phyloP scores from a whole-genome alignment of 2,888 invertebrate species.

The Glyphotaelius pellucidus region DNA sequence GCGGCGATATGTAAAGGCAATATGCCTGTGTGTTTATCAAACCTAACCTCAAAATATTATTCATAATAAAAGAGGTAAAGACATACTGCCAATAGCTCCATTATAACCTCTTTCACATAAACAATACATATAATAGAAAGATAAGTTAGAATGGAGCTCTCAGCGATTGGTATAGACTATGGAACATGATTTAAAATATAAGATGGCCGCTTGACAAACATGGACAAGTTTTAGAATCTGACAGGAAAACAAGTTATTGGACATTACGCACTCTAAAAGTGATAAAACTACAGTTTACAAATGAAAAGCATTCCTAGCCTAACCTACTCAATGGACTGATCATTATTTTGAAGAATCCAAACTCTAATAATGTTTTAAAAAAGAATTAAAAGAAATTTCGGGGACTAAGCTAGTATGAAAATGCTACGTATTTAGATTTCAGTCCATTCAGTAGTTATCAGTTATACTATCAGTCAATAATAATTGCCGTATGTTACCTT shows the following conservation, averaged over 20 bases:
- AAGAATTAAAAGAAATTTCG: not conserved
- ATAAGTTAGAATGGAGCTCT: not conserved
- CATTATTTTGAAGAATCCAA: not conserved
- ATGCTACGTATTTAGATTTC: constrained; percentile 1
- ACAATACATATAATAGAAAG: not conserved
- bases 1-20: not conserved
- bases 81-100: not conserved
- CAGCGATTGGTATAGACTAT: not conserved
- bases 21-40: not conserved
- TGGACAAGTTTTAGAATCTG: not conserved
- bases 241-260: not conserved
- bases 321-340: not conserved
- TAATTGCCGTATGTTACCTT: constrained; percentile 16
- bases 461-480: constrained; percentile 22
- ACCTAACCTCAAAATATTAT: not conserved
- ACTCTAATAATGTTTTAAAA: not conserved
- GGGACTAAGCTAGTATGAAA: not conserved
- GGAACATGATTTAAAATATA: not conserved
- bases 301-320: constrained; percentile 1
- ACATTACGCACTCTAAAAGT: constrained; percentile 2
- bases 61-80: not conserved
- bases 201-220: not conserved
- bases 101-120: not conserved
- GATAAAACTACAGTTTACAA: not conserved
- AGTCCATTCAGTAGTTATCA: constrained; percentile 11